phyloP scores from a whole-genome alignment of 2,113 vertebrate genomes.

The Cromileptes altivelis region DNA sequence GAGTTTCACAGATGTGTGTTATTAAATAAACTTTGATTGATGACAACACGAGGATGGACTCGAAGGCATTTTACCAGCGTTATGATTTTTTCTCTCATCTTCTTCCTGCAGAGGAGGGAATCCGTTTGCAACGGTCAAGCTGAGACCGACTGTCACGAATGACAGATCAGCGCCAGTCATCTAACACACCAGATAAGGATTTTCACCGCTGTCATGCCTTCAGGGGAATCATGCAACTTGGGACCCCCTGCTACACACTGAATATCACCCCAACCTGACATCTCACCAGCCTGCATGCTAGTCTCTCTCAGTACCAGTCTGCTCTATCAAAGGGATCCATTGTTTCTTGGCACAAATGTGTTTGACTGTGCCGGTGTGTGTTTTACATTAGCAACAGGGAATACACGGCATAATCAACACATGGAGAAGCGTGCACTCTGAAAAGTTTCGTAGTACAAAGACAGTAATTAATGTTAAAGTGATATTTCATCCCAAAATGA shows the following conservation, averaged over 20 bases:
- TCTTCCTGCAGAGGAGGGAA: constrained; percentile 90
- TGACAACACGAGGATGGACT: not conserved
- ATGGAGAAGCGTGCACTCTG: not conserved
- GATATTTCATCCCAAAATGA: constrained; percentile 43
- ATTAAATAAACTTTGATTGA: not conserved
- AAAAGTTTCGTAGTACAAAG: not conserved
- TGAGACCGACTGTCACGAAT: constrained; percentile 95
- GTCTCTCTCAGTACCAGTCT: constrained; percentile 40
- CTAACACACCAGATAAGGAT: constrained; percentile 63
- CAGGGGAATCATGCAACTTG: constrained; percentile 26
- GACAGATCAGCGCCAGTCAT: constrained; percentile 94
- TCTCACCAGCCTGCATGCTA: constrained; percentile 58
- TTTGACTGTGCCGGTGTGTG: constrained; percentile 29
- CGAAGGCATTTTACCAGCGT: not conserved
- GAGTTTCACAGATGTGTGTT: not conserved
- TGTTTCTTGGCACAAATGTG: constrained; percentile 15
- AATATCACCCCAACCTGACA: constrained; percentile 41
- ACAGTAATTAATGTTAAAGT: constrained; percentile 12
- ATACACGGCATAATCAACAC: constrained; percentile 10
- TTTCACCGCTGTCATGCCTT: constrained; percentile 60
- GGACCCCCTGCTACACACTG: constrained; percentile 14
- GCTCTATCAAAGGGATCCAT: constrained; percentile 31
- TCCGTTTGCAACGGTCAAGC: constrained; percentile 94
- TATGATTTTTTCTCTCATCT: not conserved
- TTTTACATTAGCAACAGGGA: constrained; percentile 23